Evolutionary conservation across 2,797 vertebrate genomes (phyloP).

Genomic region (Protosalanx chinensis): DNA sequence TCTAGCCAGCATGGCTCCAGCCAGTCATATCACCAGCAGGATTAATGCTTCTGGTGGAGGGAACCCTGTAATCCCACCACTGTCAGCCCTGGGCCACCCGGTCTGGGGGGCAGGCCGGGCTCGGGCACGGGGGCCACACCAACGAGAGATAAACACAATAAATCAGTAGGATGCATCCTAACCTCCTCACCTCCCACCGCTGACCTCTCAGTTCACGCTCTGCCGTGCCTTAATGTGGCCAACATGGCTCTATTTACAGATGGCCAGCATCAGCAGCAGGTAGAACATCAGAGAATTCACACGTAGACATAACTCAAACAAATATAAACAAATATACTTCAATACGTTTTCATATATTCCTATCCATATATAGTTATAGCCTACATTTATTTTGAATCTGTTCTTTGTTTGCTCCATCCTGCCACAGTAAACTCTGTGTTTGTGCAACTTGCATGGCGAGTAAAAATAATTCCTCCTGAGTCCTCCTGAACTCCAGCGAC

Average conservation of each 20-base stretch:
- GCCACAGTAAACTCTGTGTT: too few species aligned
- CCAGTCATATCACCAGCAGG: slow-evolving; percentile 67
- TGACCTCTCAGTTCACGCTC: slow-evolving; percentile 62
- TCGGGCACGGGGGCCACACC: slow-evolving; percentile 27
- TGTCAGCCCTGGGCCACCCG: slow-evolving; percentile 60
- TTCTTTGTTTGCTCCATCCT: too few species aligned
- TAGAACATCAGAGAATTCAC: slow-evolving; percentile 56
- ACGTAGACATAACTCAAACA: slow-evolving; percentile 54
- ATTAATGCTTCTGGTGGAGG: slow-evolving; percentile 71
- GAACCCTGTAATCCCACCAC: slow-evolving; percentile 67
- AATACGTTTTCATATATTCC: too few species aligned
- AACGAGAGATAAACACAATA: slow-evolving; percentile 68
- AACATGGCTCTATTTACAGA: slow-evolving; percentile 66
- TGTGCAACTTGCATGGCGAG: too few species aligned
- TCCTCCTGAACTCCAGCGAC: slow-evolving; percentile 56
- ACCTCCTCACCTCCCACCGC: slow-evolving; percentile 58
- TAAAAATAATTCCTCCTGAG: slow-evolving; percentile 13
- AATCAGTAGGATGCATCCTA: slow-evolving; percentile 56
- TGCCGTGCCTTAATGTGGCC: slow-evolving; percentile 67
- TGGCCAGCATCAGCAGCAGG: slow-evolving; percentile 56
- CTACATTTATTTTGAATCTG: too few species aligned
- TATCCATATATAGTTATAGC: too few species aligned
- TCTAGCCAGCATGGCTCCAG: slow-evolving; percentile 72
- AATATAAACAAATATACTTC: too few species aligned
- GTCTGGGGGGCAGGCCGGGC: slow-evolving; percentile 50